Evolutionary conservation across 2,888 invertebrate genomes (phyloP), one percentile per base, ranked within the genome.

Genomic region (Melolontha melolontha): DNA sequence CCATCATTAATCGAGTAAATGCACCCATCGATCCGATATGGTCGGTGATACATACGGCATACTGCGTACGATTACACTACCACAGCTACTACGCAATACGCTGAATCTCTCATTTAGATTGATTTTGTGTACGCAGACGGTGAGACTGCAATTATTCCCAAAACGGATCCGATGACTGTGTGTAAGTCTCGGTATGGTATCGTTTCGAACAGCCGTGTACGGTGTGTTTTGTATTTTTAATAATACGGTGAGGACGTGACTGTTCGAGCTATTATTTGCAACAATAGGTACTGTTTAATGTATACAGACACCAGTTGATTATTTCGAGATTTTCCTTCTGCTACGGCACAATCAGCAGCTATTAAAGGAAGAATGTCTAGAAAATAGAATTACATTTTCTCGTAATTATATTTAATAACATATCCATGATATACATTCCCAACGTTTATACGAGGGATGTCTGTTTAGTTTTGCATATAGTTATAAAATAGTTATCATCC

Each of bases 101-200:
- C 10, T 34, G 34, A 62, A 47, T 17, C 39, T 29, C 14, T 47
- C 59, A 16, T 47, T 39, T 47, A 59, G 52, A 67, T 62, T 51
- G 51, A 67, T 59, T 59, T 50, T 51, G 42, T 67, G 66, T 52
- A 51, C 66, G 59, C 59, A 62, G 51, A 67, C 62, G 66, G 62
- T 41, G 52, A 50, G 17, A 44, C 42, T 41, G 62, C 62, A 67
- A 67, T 67, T 67, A 62, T 67, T 59, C 34, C 66, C 51, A 62
- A 67, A 67, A 67, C 54, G 65, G 65, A 51, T 29, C 29, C 27
- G 29, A 29, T 54, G 40, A 40, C 16, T 39, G 39, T 54, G 54
- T 54, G 40, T 54, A 40, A 16, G 40, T 39, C 54, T 17, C 40
- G 41, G n/a, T 40, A 40, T 41, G 40, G 54, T 40, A 10, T 40